Evolutionary conservation across 2,113 vertebrate species (phyloP).

Genomic region (Calypte anna): DNA sequence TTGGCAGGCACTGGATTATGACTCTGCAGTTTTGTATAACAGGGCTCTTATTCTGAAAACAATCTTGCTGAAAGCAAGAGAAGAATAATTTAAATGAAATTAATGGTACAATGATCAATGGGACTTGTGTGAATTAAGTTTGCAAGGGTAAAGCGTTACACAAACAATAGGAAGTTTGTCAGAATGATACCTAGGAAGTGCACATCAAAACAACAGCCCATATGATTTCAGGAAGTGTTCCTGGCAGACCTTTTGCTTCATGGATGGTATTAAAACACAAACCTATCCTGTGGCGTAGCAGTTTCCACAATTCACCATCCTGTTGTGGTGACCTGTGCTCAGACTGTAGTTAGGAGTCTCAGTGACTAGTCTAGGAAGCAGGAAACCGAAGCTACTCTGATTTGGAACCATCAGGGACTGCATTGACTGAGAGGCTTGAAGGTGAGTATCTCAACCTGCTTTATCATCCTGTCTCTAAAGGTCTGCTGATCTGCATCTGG

Average conservation of each 20-base stretch:
- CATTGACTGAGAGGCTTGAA: neutral
- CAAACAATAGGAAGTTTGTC: neutral
- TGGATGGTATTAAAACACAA: neutral
- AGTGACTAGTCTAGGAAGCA: neutral
- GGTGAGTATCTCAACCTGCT: neutral
- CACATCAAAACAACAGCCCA: neutral
- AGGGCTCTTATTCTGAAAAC: neutral
- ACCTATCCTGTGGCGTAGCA: neutral
- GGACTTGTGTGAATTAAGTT: neutral
- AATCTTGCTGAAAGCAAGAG: neutral
- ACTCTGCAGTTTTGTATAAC: neutral
- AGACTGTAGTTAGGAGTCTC: neutral
- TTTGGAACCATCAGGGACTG: neutral
- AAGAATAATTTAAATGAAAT: neutral
- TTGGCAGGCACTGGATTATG: neutral
- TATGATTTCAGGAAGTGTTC: neutral
- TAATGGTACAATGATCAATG: neutral
- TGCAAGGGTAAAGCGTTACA: neutral
- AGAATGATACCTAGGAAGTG: neutral
- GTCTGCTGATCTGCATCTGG: neutral
- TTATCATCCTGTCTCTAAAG: fast-evolving
- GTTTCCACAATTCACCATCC: neutral
- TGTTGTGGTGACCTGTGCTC: neutral
- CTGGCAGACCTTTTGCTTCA: neutral
- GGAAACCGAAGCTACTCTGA: neutral